Conservation (phyloP, 64 coral and sea anemone species). For the Actinia equina region DNA sequence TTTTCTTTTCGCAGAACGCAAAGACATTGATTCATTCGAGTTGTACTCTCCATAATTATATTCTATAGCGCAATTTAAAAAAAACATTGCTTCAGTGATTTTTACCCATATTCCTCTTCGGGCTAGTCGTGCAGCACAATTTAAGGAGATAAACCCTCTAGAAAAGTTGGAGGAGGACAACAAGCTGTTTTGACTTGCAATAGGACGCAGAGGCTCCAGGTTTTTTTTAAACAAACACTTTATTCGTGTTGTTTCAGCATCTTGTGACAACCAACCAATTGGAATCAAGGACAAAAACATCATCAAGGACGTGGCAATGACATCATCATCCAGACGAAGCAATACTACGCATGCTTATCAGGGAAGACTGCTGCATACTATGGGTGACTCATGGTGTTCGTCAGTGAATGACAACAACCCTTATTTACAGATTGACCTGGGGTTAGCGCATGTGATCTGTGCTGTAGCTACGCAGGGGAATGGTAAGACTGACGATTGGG, state of each 20-base stretch:
- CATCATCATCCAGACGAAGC: neutral
- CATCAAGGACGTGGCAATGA: neutral
- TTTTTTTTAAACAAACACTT: neutral
- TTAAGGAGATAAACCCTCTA: too few relatives aligned
- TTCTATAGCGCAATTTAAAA: too few relatives aligned
- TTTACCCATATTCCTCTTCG: too few relatives aligned
- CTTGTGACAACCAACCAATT: slow-evolving; percentile 15
- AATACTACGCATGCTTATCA: neutral
- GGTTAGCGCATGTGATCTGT: neutral
- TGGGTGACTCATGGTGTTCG: neutral
- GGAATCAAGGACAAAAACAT: neutral
- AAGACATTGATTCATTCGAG: too few relatives aligned
- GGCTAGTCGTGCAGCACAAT: too few relatives aligned
- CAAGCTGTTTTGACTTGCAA: too few relatives aligned
- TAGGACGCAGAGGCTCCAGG: too few relatives aligned
- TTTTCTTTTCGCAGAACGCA: too few relatives aligned
- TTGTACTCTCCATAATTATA: too few relatives aligned
- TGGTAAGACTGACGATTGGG: neutral
- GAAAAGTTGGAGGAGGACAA: too few relatives aligned
- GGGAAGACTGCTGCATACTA: neutral
- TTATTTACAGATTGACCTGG: slow-evolving; percentile 15
- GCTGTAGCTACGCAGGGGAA: slow-evolving; percentile 8
- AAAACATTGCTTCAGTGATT: too few relatives aligned
- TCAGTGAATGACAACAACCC: neutral
- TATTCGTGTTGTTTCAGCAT: neutral